phyloP scores from a whole-genome alignment of 2,797 vertebrate species.

The Cetoscarus ocellatus region DNA sequence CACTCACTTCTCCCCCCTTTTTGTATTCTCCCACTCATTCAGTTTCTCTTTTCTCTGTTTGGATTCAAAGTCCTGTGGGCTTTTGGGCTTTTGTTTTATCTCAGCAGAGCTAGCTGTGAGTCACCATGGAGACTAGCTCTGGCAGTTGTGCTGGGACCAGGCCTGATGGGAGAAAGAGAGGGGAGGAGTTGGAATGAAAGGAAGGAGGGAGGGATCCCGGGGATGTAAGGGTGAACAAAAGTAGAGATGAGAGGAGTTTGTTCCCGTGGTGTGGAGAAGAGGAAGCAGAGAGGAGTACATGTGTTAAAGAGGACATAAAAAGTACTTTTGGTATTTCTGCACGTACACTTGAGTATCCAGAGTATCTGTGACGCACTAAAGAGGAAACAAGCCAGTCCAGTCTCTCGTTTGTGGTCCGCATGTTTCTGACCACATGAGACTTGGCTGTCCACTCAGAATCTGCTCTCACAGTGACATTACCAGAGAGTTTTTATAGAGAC shows the following conservation, averaged over 20 bases:
- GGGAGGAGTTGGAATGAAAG: constrained; percentile 23
- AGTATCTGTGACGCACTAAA: too few relatives aligned
- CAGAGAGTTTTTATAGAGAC: too few relatives aligned
- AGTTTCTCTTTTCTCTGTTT: constrained; percentile 44
- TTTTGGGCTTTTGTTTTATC: constrained; percentile 73
- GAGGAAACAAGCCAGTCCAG: too few relatives aligned
- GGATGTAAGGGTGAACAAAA: constrained; percentile 15
- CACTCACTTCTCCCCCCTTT: constrained; percentile 18
- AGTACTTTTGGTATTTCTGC: too few relatives aligned
- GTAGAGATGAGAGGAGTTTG: constrained; percentile 14
- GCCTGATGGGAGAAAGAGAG: constrained; percentile 29
- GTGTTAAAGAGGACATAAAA: not conserved
- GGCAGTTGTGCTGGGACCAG: constrained; percentile 53
- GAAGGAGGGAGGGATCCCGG: constrained; percentile 9
- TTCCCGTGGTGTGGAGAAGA: not conserved
- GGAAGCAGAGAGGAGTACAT: not conserved
- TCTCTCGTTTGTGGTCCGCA: too few relatives aligned
- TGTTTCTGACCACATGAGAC: too few relatives aligned
- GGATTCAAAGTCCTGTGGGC: constrained; percentile 61
- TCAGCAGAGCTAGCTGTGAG: constrained; percentile 61
- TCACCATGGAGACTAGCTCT: constrained; percentile 76
- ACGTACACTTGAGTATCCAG: too few relatives aligned
- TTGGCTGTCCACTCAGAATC: too few relatives aligned
- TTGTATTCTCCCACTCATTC: constrained; percentile 36
- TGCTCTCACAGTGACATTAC: too few relatives aligned